These are phyloP conservation scores for Dasyornis broadbenti DNA, from an alignment of 2,113 vertebrate species.

Conservation along the genomic window DNA sequence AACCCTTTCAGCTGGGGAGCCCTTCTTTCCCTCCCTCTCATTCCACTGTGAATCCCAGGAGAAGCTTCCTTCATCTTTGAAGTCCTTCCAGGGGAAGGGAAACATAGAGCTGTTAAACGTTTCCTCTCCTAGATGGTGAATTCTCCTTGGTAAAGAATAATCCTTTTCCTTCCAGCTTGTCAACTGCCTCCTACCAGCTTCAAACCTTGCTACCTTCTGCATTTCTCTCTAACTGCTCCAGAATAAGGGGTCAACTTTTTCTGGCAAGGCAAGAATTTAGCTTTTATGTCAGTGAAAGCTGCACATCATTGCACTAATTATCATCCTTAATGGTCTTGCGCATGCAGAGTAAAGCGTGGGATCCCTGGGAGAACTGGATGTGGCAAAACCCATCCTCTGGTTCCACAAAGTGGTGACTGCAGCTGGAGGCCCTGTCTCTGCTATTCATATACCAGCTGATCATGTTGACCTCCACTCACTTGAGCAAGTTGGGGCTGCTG, in stretches of 20 bases:
- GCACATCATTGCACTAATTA: neutral
- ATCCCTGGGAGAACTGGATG: neutral
- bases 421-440: too few species aligned
- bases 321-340: neutral
- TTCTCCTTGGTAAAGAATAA: neutral
- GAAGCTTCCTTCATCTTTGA: neutral
- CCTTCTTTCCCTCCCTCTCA: neutral
- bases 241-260: neutral
- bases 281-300: neutral
- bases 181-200: neutral
- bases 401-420: neutral
- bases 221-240: neutral
- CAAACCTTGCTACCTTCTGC: neutral
- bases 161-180: neutral
- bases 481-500: neutral
- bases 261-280: neutral
- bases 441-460: too few species aligned
- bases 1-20: neutral
- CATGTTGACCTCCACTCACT: rapidly evolving
- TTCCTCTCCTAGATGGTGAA: neutral
- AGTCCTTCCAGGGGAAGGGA: neutral
- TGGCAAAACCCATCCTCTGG: neutral
- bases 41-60: neutral
- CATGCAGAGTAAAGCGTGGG: neutral
- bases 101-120: neutral